phyloP scores from a whole-genome alignment of 1,140 invertebrate species.

The Pseudomyrmex concolor region DNA sequence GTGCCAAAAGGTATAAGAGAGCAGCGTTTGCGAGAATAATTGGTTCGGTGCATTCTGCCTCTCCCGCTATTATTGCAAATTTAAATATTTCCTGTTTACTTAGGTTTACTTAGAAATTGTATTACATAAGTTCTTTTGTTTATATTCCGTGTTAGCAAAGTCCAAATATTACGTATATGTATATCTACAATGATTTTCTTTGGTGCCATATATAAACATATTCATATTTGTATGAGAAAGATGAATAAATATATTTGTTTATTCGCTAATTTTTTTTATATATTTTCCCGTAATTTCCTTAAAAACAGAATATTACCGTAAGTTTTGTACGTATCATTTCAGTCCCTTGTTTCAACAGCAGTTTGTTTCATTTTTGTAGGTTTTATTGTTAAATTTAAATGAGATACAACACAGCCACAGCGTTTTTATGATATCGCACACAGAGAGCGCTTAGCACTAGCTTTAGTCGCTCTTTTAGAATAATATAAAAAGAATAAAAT shows the following conservation, averaged over 20 bases:
- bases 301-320: not conserved
- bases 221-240: slow-evolving; percentile 28
- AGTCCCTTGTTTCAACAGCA: not conserved
- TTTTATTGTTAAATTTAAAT: too few relatives aligned
- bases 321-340: not conserved
- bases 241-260: slow-evolving; percentile 62
- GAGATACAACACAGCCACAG: too few relatives aligned
- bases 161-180: too few relatives aligned
- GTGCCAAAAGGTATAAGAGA: slow-evolving; percentile 70
- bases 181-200: slow-evolving; percentile 25
- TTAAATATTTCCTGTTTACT: not conserved
- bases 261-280: not conserved
- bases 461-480: too few relatives aligned
- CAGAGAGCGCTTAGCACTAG: too few relatives aligned
- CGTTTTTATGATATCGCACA: too few relatives aligned
- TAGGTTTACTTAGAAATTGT: slow-evolving; percentile 1
- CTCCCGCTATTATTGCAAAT: slow-evolving; percentile 8
- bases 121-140: not conserved
- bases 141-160: too few relatives aligned
- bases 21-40: slow-evolving; percentile 11
- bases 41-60: not conserved
- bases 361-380: too few relatives aligned
- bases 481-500: too few relatives aligned
- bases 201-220: slow-evolving; percentile 70
- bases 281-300: not conserved